These are phyloP conservation scores for Conistra vaccinii DNA, from an alignment of 2,888 invertebrate species.

Conservation along the genomic window DNA sequence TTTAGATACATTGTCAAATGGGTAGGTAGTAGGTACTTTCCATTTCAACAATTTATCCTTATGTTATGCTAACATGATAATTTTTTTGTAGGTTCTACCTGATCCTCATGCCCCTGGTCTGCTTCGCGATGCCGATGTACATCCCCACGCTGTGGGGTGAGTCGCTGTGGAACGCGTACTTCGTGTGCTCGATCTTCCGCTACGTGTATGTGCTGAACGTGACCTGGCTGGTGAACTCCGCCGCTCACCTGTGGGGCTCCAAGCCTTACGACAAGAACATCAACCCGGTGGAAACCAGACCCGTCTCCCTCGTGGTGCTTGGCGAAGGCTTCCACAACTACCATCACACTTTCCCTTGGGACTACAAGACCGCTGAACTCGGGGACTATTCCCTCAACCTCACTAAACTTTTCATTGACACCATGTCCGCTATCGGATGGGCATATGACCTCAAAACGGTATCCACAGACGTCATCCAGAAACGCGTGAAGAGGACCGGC, in stretches of 20 bases:
- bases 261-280: conserved; percentile 94
- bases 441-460: conserved; percentile 97
- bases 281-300: conserved; percentile 93
- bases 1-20: not conserved
- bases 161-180: conserved; percentile 91
- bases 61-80: not conserved
- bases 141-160: conserved; percentile 96
- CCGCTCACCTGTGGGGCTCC: conserved; percentile 95
- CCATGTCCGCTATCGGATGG: conserved; percentile 95
- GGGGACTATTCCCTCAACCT: conserved; percentile 93
- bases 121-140: conserved; percentile 94
- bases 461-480: conserved; percentile 92
- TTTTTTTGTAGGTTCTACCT: conserved; percentile 92
- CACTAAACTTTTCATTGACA: conserved; percentile 94
- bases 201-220: conserved; percentile 95
- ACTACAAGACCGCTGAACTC: conserved; percentile 95
- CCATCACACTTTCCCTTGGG: conserved; percentile 96
- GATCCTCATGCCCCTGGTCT: conserved; percentile 93
- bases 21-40: not conserved
- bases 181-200: conserved; percentile 93
- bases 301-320: conserved; percentile 92
- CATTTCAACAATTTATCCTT: not conserved
- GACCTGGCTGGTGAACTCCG: conserved; percentile 97
- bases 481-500: conserved; percentile 93
- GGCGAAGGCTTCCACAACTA: conserved; percentile 97